Evolutionary conservation across 2,888 invertebrate genomes (phyloP).

Genomic region (Euzophera pinguis): DNA sequence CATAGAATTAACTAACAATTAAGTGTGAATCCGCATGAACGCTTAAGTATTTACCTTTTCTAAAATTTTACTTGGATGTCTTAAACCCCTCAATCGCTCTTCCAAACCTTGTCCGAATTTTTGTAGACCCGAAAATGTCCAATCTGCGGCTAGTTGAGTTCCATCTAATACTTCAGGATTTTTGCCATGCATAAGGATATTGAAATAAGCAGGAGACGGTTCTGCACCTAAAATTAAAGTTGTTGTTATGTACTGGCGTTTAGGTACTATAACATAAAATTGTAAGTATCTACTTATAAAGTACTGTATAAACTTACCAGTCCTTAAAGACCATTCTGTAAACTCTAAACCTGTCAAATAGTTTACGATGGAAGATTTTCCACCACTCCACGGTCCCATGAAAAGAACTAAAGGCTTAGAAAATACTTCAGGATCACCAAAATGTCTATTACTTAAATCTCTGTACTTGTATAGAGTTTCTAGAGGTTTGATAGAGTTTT

Average conservation of each 20-base stretch:
- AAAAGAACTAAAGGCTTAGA: conserved; percentile 95
- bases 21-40: not conserved
- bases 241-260: not conserved
- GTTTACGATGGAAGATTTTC: conserved; percentile 96
- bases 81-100: conserved; percentile 90
- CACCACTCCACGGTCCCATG: conserved; percentile 98
- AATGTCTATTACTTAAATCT: conserved; percentile 94
- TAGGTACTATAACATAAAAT: not conserved
- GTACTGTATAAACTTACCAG: conserved; percentile 80
- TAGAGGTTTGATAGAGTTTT: conserved; percentile 92
- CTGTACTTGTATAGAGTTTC: conserved; percentile 95
- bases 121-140: conserved; percentile 95
- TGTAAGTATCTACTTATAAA: not conserved
- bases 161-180: conserved; percentile 93
- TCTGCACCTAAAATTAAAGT: conserved; percentile 87
- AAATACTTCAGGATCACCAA: conserved; percentile 96
- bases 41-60: conserved; percentile 84
- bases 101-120: conserved; percentile 97
- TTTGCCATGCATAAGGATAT: conserved; percentile 93
- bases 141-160: conserved; percentile 96
- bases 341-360: conserved; percentile 94
- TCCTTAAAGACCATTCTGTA: conserved; percentile 89
- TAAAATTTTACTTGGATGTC: conserved; percentile 89
- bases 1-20: not conserved
- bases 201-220: conserved; percentile 95